Evolutionary conservation across 2,888 invertebrate genomes (phyloP).

Genomic region (Eilema depressum): DNA sequence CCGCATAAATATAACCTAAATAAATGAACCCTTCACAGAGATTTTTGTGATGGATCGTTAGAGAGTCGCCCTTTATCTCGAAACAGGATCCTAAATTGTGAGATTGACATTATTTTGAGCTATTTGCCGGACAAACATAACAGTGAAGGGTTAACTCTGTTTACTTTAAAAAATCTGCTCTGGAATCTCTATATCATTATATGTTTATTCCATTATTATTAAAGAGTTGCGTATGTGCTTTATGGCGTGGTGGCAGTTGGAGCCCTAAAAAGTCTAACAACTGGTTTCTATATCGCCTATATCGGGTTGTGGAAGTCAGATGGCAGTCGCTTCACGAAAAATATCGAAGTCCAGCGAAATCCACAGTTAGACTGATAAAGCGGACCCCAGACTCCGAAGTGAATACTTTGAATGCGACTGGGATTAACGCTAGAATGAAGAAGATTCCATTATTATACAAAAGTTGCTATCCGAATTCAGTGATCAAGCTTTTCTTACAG

Average conservation of each 20-base stretch:
- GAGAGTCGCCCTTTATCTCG: constrained; percentile 10
- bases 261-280: too few relatives aligned
- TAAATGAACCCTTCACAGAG: constrained; percentile 10
- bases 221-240: neutral
- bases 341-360: too few relatives aligned
- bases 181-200: neutral
- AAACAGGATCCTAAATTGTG: neutral
- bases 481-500: neutral
- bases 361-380: too few relatives aligned
- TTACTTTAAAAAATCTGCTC: neutral
- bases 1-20: constrained; percentile 8
- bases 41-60: constrained; percentile 9
- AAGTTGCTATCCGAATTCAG: neutral
- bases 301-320: too few relatives aligned
- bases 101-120: constrained; percentile 5
- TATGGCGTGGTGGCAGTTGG: too few relatives aligned
- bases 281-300: too few relatives aligned
- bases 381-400: too few relatives aligned
- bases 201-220: neutral
- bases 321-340: too few relatives aligned
- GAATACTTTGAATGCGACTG: too few relatives aligned
- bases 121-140: constrained; percentile 7
- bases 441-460: neutral
- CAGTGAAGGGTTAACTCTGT: neutral
- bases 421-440: too few relatives aligned